These are phyloP conservation scores for Fringilla coelebs DNA, from an alignment of 2,797 vertebrate species.

Conservation along the genomic window DNA sequence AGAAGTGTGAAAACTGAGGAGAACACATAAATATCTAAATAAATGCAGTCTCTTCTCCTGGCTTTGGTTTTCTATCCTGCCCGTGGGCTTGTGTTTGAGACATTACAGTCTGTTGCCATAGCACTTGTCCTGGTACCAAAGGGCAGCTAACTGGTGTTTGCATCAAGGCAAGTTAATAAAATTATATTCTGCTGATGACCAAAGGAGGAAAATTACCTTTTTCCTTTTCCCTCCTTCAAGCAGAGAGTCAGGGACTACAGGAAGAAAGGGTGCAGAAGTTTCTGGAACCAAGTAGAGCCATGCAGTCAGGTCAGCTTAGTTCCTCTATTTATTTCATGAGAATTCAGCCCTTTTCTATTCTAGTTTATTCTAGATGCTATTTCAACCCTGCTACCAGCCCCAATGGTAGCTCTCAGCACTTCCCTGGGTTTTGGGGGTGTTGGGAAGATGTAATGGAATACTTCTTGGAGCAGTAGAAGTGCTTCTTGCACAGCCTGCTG, in stretches of 20 bases:
- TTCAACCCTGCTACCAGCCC: background rate
- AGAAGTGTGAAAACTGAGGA: background rate
- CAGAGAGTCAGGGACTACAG: background rate
- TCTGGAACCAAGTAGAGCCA: background rate
- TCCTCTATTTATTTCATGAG: background rate
- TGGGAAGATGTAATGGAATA: background rate
- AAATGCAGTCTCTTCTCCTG: background rate
- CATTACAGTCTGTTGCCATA: conserved; percentile 15
- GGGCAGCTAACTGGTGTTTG: background rate
- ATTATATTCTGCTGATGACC: background rate
- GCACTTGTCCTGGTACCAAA: background rate
- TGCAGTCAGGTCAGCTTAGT: background rate
- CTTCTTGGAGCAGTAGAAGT: background rate
- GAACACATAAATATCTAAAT: background rate
- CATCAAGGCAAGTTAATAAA: background rate
- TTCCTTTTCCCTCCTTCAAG: background rate
- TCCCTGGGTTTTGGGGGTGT: background rate
- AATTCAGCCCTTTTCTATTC: background rate
- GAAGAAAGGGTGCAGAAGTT: background rate
- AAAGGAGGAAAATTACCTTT: background rate
- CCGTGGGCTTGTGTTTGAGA: background rate
- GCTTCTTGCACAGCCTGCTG: background rate
- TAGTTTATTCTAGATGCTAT: background rate
- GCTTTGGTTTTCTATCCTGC: background rate
- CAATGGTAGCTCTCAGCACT: background rate